Evolutionary conservation across 2,113 vertebrate genomes (phyloP).

Genomic region (Etheostoma spectabile): DNA sequence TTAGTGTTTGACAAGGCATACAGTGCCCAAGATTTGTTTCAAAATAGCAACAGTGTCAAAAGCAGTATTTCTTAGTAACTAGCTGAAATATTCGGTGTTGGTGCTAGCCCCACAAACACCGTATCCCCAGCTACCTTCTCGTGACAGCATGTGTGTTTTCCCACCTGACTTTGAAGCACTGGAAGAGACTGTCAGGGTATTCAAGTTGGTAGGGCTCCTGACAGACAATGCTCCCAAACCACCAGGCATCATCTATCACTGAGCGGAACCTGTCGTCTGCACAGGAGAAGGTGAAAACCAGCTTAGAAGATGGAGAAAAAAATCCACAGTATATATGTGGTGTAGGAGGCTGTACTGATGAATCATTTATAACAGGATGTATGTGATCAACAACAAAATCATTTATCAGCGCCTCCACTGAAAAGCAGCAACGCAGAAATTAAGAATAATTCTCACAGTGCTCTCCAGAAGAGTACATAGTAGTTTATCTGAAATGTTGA

Average conservation of each 20-base stretch:
- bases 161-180: conserved; percentile 96
- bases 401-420: not conserved
- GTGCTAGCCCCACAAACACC: not conserved
- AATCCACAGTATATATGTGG: not conserved
- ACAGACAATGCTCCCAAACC: conserved; percentile 96
- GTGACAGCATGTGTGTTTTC: conserved; percentile 7
- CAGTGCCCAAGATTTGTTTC: not conserved
- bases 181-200: conserved; percentile 97
- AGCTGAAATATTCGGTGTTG: not conserved
- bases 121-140: not conserved
- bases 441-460: not conserved
- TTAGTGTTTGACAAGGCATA: not conserved
- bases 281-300: conserved; percentile 14
- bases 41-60: not conserved
- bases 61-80: not conserved
- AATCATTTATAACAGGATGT: not conserved
- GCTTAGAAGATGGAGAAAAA: not conserved
- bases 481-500: not conserved
- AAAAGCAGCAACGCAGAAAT: not conserved
- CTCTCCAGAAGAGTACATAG: not conserved
- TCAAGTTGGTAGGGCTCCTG: conserved; percentile 95
- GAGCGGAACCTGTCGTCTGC: conserved; percentile 94
- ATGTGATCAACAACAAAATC: not conserved
- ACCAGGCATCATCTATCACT: conserved; percentile 98
- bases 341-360: not conserved